These are phyloP conservation scores for Endotricha flammealis DNA, from an alignment of 2,888 invertebrate genomes.

Conservation along the genomic window DNA sequence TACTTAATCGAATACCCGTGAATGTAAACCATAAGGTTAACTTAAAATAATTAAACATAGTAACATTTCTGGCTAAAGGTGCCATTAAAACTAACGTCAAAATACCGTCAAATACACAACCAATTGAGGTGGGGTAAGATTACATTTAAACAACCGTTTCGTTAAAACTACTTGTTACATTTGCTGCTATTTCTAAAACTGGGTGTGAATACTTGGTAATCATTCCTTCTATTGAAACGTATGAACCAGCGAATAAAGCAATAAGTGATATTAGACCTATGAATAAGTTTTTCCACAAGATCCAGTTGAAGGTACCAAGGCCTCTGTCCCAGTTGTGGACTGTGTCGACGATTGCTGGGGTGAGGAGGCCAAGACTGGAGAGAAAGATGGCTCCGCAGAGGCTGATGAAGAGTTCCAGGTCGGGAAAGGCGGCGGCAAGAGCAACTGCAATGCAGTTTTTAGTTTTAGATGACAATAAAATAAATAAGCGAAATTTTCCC, in stretches of 20 bases:
- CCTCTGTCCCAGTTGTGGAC: slow-evolving; percentile 82
- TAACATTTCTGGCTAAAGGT: too few species aligned
- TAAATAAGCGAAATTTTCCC: too few species aligned
- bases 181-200: slow-evolving; percentile 12
- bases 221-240: slow-evolving; percentile 54
- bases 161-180: slow-evolving; percentile 15
- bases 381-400: slow-evolving; percentile 89
- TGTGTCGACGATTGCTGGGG: slow-evolving; percentile 86
- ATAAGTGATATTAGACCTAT: slow-evolving; percentile 51
- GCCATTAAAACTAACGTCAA: too few species aligned
- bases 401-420: slow-evolving; percentile 91
- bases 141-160: slow-evolving; percentile 15
- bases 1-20: too few species aligned
- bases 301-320: slow-evolving; percentile 82
- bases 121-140: not conserved
- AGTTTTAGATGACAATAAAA: too few species aligned
- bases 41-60: too few species aligned
- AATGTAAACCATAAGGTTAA: too few species aligned
- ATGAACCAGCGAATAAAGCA: slow-evolving; percentile 63
- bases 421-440: slow-evolving; percentile 87
- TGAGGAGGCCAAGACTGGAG: slow-evolving; percentile 84
- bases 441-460: slow-evolving; percentile 78
- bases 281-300: slow-evolving; percentile 82
- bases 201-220: slow-evolving; percentile 38
- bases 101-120: not conserved